Evolutionary conservation across 2,113 vertebrate species (phyloP), one percentile per base, ranked within the genome.

Genomic region (Ameiurus melas): DNA sequence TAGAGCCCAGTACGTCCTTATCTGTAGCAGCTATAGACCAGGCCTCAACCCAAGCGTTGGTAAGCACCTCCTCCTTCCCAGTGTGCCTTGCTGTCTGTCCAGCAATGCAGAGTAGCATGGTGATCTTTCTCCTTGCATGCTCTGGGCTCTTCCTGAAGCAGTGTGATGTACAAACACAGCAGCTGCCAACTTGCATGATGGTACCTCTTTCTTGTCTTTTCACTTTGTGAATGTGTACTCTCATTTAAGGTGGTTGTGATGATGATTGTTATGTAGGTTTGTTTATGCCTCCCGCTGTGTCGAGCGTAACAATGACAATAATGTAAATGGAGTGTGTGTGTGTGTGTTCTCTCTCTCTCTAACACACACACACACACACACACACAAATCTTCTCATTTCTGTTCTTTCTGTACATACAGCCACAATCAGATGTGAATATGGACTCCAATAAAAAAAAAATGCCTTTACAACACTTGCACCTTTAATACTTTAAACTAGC

Each of bases 1-100:
- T 97, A 91, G 98, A 99, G 93, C 95, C 97, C 19, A 92, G 92
- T 91, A 93, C 92, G 66, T 96, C 95, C 62, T 94, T 94, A 92
- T 97, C 98, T 43, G 95, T 99, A 92, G 97, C 97, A 1, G 95
- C 95, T 90, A 94, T 99, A 93, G 98, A 99, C 94, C 97, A 99
- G 92, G 93, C 97, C 60, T 99, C 98, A 0, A 95, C 97, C 90
- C 98, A 99, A 94, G 96, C 97, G 36, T 95, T 99, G 97, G 98
- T 99, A 97, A 97, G 98, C 36, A 68, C 58, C 58, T 75, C 77
- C 90, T 77, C 53, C 62, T 57, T 87, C 8, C 88, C 30, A 90
- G 25, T 88, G 36, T 90, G 66, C 22, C 78, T 80, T 81, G 80
- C 73, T 85, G 20, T 33, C 51, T 84, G 19, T 62, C 19, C 64